These are phyloP conservation scores for Lissonota sp. DNA, from an alignment of 2,888 invertebrate species.

Conservation along the genomic window DNA sequence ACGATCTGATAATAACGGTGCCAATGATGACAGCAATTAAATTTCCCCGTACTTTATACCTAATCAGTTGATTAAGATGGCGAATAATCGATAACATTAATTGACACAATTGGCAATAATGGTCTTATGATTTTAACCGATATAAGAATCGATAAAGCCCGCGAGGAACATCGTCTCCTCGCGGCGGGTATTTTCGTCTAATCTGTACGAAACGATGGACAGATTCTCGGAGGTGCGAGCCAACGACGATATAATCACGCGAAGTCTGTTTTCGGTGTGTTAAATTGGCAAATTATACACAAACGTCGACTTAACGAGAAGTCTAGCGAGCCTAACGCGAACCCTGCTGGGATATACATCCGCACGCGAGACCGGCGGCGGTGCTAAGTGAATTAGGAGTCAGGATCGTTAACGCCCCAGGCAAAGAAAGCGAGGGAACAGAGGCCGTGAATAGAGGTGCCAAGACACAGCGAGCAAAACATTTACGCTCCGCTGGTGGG, in stretches of 20 bases:
- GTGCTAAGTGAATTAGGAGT: slow-evolving; percentile 72
- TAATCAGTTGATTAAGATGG: no score
- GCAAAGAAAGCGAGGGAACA: slow-evolving; percentile 3
- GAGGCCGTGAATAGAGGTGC: slow-evolving; percentile 48
- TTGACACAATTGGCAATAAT: no score
- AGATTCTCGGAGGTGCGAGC: slow-evolving; percentile 15
- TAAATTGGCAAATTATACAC: slow-evolving; percentile 74
- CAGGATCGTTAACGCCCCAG: slow-evolving; percentile 70
- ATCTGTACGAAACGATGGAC: slow-evolving; percentile 7
- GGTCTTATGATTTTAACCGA: background rate
- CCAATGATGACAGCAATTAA: no score
- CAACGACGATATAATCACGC: slow-evolving; percentile 56
- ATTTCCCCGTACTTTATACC: no score
- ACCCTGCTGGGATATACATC: slow-evolving; percentile 32
- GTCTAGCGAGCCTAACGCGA: slow-evolving; percentile 56
- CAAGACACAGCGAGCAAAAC: slow-evolving; percentile 65
- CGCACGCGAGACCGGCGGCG: slow-evolving; percentile 27
- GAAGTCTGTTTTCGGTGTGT: slow-evolving; percentile 64
- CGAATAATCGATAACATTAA: no score
- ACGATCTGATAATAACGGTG: no score
- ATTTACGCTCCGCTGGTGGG: slow-evolving; percentile 27
- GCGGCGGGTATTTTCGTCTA: slow-evolving; percentile 33
- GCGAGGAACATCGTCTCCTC: background rate
- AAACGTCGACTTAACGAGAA: slow-evolving; percentile 69
- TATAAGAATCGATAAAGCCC: slow-evolving; percentile 2